Conservation (phyloP, 1,140 invertebrate genomes). For the Hyles vespertilio region DNA sequence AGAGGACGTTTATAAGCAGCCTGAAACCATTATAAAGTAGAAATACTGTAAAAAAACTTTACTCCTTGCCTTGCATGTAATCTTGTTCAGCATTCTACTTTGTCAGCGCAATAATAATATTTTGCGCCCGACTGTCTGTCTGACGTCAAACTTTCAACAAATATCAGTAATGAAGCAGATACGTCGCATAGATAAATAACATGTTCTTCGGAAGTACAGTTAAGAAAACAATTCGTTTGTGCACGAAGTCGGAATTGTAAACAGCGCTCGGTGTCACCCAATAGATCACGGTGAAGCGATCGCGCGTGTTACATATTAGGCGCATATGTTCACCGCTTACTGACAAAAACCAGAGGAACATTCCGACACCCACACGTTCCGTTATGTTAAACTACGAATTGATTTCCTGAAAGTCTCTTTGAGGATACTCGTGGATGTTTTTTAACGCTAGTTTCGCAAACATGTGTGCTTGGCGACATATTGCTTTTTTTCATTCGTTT, state of each 20-base stretch:
- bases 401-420: constrained; percentile 47
- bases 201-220: too few species aligned
- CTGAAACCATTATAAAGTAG: too few species aligned
- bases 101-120: too few species aligned
- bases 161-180: too few species aligned
- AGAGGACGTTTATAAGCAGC: too few species aligned
- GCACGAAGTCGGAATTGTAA: constrained; percentile 20
- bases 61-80: too few species aligned
- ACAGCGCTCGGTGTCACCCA: constrained; percentile 23
- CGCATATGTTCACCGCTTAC: constrained; percentile 38
- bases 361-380: constrained; percentile 28
- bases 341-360: constrained; percentile 45
- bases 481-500: constrained; percentile 59
- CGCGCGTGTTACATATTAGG: constrained; percentile 47
- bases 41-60: too few species aligned
- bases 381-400: constrained; percentile 61
- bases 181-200: too few species aligned
- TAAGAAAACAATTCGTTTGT: neutral
- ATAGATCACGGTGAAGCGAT: constrained; percentile 41
- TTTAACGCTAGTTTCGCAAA: constrained; percentile 49
- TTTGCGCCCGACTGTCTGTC: too few species aligned
- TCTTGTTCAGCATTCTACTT: too few species aligned
- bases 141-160: too few species aligned
- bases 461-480: constrained; percentile 46
- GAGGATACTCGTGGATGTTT: constrained; percentile 38